These are phyloP conservation scores for Drosophila ercepeae DNA, from an alignment of 1,140 invertebrate genomes.

Conservation along the genomic window DNA sequence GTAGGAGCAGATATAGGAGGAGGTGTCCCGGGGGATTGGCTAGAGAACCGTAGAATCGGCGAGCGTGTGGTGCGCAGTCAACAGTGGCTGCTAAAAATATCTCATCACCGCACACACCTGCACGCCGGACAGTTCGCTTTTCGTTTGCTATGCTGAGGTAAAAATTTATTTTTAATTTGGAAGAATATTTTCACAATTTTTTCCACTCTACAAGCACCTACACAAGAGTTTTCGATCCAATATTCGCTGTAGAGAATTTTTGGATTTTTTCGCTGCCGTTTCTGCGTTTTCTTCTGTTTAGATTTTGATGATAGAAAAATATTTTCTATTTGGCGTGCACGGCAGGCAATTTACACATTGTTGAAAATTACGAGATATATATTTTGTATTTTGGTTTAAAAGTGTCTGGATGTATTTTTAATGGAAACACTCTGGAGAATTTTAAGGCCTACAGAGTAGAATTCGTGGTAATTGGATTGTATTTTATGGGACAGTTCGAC, in stretches of 20 bases:
- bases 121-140: constrained; percentile 36
- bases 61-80: constrained; percentile 64
- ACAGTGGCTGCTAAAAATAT: constrained; percentile 68
- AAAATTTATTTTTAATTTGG: constrained; percentile 81
- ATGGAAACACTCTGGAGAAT: constrained; percentile 23
- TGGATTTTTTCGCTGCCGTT: constrained; percentile 15
- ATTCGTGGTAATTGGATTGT: constrained; percentile 32
- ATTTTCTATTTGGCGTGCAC: constrained; percentile 50
- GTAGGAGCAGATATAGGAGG: neutral
- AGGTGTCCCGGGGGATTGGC: neutral
- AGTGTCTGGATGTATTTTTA: neutral
- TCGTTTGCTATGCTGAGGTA: constrained; percentile 59
- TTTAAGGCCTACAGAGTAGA: constrained; percentile 7
- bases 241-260: constrained; percentile 26
- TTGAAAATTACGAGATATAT: constrained; percentile 54
- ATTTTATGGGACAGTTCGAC: constrained; percentile 6
- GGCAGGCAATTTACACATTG: constrained; percentile 76
- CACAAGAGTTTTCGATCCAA: too few relatives aligned
- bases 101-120: constrained; percentile 73
- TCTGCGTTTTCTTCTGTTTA: constrained; percentile 32
- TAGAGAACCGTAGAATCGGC: constrained; percentile 27
- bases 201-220: constrained; percentile 6
- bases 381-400: constrained; percentile 8
- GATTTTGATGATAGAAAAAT: constrained; percentile 48
- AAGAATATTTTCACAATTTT: constrained; percentile 65